A percentile compares a stretch with the other conserved stretches of the same genome.
Evolutionary conservation across 1,140 invertebrate genomes (phyloP).

Genomic region (Drosophila pachea): DNA sequence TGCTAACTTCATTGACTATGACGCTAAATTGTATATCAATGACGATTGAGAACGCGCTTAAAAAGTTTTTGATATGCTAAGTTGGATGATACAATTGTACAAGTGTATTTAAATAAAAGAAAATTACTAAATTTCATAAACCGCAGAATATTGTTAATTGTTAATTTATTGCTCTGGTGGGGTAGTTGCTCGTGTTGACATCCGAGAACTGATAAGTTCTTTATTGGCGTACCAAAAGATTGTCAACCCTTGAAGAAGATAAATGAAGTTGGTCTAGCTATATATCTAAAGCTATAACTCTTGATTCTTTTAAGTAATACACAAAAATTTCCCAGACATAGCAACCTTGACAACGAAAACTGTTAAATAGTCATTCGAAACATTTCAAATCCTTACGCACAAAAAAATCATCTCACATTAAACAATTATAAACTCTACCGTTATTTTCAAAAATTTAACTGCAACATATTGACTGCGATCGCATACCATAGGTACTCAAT

Average conservation of each 20-base stretch:
- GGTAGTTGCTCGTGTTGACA: too few species aligned
- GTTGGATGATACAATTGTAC: too few species aligned
- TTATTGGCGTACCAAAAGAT: too few species aligned
- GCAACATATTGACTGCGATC: too few species aligned
- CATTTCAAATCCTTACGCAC: conserved; percentile 12
- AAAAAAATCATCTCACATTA: conserved; percentile 21
- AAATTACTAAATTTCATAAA: background rate
- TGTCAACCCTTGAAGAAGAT: too few species aligned
- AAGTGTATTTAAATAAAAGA: too few species aligned
- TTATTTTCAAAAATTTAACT: background rate
- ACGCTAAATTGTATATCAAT: conserved; percentile 29
- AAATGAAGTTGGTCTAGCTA: too few species aligned
- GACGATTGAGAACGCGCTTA: background rate
- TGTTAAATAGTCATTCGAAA: background rate
- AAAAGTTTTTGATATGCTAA: background rate
- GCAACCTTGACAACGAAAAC: conserved; percentile 1
- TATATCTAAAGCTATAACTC: background rate
- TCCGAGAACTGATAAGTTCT: too few species aligned
- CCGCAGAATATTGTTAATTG: background rate
- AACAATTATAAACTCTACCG: conserved; percentile 3
- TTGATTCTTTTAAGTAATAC: too few species aligned
- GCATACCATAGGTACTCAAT: too few species aligned
- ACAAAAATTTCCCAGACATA: background rate
- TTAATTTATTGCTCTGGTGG: too few species aligned
- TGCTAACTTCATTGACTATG: conserved; percentile 35